Conservation (phyloP, 1,140 invertebrate species). For the Drosophila virilis region DNA sequence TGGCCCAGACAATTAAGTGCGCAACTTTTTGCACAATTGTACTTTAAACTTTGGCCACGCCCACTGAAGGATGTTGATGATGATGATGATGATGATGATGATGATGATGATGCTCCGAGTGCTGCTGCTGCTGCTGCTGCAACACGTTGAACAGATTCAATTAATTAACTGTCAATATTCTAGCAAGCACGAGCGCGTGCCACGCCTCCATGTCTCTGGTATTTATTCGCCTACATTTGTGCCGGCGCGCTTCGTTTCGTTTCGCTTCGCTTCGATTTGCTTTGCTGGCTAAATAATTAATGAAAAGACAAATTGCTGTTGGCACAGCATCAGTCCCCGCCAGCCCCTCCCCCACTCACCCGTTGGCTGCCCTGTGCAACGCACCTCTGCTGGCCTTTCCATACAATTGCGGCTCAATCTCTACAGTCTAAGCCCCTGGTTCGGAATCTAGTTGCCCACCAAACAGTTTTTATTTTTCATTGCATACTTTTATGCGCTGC, state of each 20-base stretch:
- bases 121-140: slow-evolving; percentile 25
- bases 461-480: slow-evolving; percentile 20
- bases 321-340: slow-evolving; percentile 21
- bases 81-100: slow-evolving; percentile 11
- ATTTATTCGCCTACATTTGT: slow-evolving; percentile 16
- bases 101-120: slow-evolving; percentile 3
- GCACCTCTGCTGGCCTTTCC: background rate
- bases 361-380: background rate
- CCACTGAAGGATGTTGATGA: slow-evolving; percentile 7
- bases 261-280: slow-evolving; percentile 1
- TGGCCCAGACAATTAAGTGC: slow-evolving; percentile 50
- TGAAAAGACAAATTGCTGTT: slow-evolving; percentile 74
- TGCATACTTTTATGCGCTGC: slow-evolving; percentile 28
- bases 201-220: background rate
- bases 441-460: too few species aligned
- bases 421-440: background rate
- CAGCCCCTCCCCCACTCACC: background rate
- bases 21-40: slow-evolving; percentile 54
- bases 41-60: slow-evolving; percentile 46
- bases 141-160: slow-evolving; percentile 70
- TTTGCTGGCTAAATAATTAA: slow-evolving; percentile 65
- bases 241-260: slow-evolving; percentile 10
- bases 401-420: slow-evolving; percentile 9
- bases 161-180: slow-evolving; percentile 75
- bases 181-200: slow-evolving; percentile 33